These are phyloP conservation scores for Elgaria multicarinata DNA, from an alignment of 2,113 vertebrate genomes.

Conservation along the genomic window DNA sequence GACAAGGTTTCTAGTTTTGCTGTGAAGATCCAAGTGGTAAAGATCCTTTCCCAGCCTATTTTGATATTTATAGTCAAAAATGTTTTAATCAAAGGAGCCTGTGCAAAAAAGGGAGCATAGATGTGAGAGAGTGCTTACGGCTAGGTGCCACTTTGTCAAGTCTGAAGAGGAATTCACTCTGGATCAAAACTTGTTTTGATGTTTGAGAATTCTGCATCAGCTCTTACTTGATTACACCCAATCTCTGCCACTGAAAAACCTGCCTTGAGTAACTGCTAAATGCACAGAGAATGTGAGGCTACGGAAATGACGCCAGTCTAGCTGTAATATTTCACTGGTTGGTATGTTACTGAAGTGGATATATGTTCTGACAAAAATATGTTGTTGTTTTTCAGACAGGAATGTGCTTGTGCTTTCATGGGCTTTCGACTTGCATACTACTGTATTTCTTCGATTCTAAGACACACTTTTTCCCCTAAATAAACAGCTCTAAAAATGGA, in stretches of 20 bases:
- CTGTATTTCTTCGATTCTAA: too few relatives aligned
- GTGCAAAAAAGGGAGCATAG: not conserved
- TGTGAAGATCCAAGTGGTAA: not conserved
- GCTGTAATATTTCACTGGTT: not conserved
- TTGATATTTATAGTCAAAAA: conserved; percentile 9
- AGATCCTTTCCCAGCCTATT: not conserved
- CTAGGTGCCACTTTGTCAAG: not conserved
- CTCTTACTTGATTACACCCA: not conserved
- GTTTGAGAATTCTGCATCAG: not conserved
- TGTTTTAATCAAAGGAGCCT: conserved; percentile 5
- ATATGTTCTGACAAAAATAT: not conserved
- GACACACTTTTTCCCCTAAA: too few relatives aligned
- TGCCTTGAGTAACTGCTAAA: not conserved
- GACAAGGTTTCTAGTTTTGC: not conserved
- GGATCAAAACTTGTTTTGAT: conserved; percentile 15
- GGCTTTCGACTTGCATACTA: not conserved
- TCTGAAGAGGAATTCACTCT: not conserved
- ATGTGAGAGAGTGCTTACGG: not conserved
- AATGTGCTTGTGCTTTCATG: not conserved
- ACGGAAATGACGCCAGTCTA: not conserved
- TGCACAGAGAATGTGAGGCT: not conserved
- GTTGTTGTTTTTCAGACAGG: not conserved
- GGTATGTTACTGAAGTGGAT: not conserved
- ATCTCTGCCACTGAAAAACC: not conserved
- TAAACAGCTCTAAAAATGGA: too few relatives aligned